Evolutionary conservation across 2,113 vertebrate species (phyloP).

Genomic region (Tyto alba): DNA sequence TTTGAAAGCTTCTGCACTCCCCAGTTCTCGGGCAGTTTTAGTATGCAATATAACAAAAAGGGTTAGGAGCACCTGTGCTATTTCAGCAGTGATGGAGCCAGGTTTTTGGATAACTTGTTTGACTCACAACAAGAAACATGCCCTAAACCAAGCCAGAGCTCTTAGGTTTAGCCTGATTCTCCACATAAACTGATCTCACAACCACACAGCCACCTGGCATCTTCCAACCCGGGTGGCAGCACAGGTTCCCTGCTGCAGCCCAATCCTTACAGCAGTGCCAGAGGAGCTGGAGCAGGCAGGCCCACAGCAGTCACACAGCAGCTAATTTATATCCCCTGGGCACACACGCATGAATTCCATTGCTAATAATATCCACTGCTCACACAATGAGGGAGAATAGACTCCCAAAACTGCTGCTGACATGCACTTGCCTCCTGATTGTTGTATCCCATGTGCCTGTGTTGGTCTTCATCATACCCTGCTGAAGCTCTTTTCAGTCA

Average conservation of each 20-base stretch:
- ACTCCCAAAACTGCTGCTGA: neutral
- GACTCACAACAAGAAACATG: neutral
- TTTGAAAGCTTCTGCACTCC: neutral
- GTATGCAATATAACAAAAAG: neutral
- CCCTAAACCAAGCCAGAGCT: neutral
- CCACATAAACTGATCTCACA: neutral
- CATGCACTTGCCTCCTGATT: neutral
- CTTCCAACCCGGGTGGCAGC: neutral
- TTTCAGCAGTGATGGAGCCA: neutral
- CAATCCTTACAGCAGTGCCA: neutral
- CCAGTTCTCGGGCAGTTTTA: neutral
- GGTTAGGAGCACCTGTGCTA: neutral
- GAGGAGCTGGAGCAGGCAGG: neutral
- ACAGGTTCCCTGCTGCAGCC: neutral
- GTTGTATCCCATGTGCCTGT: neutral
- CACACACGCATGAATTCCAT: neutral
- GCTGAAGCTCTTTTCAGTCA: neutral
- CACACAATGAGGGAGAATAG: neutral
- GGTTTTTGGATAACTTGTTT: neutral
- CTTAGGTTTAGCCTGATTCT: neutral
- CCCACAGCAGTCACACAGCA: neutral
- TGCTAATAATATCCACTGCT: neutral
- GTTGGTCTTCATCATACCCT: neutral
- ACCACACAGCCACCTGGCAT: neutral
- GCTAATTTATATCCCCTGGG: neutral